phyloP scores from a whole-genome alignment of 2,113 vertebrate genomes.

The Condylura cristata region DNA sequence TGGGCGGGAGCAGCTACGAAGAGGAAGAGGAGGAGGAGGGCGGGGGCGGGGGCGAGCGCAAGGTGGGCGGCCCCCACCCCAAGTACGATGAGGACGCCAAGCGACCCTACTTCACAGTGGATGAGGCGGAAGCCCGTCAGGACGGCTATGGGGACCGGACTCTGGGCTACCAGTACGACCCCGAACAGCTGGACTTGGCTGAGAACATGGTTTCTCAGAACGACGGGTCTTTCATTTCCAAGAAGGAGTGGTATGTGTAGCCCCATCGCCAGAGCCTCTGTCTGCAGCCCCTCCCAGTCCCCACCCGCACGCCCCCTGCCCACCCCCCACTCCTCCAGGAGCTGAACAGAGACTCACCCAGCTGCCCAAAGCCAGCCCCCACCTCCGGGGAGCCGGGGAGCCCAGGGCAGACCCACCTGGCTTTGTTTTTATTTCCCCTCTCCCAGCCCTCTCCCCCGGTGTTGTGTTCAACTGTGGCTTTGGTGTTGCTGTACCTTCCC shows the following conservation, averaged over 20 bases:
- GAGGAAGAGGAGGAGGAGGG: slow-evolving; percentile 86
- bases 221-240: slow-evolving; percentile 99
- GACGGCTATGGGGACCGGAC: slow-evolving; percentile 94
- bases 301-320: slow-evolving; percentile 61
- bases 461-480: slow-evolving; percentile 86
- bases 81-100: slow-evolving; percentile 95
- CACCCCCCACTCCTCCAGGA: slow-evolving; percentile 27
- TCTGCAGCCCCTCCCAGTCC: slow-evolving; percentile 72
- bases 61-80: slow-evolving; percentile 85
- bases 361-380: slow-evolving; percentile 58
- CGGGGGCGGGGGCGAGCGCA: slow-evolving; percentile 86
- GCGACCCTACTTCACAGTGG: slow-evolving; percentile 98
- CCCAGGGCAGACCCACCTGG: slow-evolving; percentile 45
- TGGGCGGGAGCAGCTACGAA: slow-evolving; percentile 89
- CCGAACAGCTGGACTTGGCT: slow-evolving; percentile 93
- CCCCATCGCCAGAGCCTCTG: slow-evolving; percentile 36
- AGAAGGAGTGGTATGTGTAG: slow-evolving; percentile 99
- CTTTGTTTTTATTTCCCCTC: slow-evolving; percentile 66
- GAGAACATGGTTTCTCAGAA: slow-evolving; percentile 99
- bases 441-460: slow-evolving; percentile 70
- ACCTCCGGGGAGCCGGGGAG: slow-evolving; percentile 18
- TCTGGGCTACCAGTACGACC: slow-evolving; percentile 97
- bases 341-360: slow-evolving; percentile 65
- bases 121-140: slow-evolving; percentile 93
- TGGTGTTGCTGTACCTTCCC: slow-evolving; percentile 83